phyloP scores from a whole-genome alignment of 2,888 invertebrate species.

The Polydrusus tereticollis region DNA sequence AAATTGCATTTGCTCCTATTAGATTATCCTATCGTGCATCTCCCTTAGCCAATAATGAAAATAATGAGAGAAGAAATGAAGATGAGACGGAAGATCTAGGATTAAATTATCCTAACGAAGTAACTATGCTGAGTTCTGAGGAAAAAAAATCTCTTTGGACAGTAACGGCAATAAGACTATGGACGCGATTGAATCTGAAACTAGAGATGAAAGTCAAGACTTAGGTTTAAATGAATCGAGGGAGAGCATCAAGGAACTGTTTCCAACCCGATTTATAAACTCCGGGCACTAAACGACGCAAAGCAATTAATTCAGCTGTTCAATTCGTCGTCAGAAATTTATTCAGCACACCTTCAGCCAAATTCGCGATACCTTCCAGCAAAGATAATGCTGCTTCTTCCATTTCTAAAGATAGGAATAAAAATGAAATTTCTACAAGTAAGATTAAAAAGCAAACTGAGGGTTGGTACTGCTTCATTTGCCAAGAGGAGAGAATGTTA shows the following conservation, averaged over 20 bases:
- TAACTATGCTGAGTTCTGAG: too few relatives aligned
- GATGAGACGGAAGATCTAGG: too few relatives aligned
- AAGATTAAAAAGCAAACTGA: conserved; percentile 26
- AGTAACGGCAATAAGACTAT: background rate
- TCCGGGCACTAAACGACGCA: conserved; percentile 18
- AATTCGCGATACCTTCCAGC: conserved; percentile 17
- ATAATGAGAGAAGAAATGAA: conserved; percentile 22
- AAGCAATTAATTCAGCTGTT: conserved; percentile 21
- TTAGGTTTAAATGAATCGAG: conserved; percentile 10
- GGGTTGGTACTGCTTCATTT: conserved; percentile 23
- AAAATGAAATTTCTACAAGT: conserved; percentile 19
- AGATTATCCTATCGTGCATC: conserved; percentile 15
- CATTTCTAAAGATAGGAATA: conserved; percentile 14
- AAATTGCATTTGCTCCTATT: conserved; percentile 39
- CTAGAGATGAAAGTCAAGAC: conserved; percentile 15
- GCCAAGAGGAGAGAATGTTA: conserved; percentile 24
- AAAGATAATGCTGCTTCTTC: conserved; percentile 21
- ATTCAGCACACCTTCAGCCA: conserved; percentile 25
- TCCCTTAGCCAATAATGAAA: conserved; percentile 9
- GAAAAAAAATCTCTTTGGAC: conserved; percentile 4
- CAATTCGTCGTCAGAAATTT: conserved; percentile 11
- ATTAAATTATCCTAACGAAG: too few relatives aligned
- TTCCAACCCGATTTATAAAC: conserved; percentile 17
- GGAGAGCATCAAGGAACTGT: conserved; percentile 13
- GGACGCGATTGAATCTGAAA: background rate